A percentile compares a stretch with the other conserved stretches of the same genome.
These are phyloP conservation scores for Xiphorhynchus erythropygius DNA, from an alignment of 2,797 vertebrate genomes.

Conservation along the genomic window DNA sequence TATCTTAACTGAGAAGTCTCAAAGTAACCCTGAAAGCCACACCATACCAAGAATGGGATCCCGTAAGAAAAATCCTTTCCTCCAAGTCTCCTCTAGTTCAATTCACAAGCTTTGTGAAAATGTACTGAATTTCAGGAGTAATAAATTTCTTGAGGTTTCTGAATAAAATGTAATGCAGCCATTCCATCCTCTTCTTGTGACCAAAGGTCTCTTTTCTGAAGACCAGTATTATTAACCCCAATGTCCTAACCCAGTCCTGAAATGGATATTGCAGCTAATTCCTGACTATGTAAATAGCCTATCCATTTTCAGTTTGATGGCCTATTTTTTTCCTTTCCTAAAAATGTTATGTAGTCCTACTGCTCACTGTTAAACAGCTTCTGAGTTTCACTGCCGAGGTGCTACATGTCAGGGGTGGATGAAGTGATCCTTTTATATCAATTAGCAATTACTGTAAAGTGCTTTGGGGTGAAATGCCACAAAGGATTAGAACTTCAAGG, in stretches of 20 bases:
- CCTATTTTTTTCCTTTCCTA: background rate
- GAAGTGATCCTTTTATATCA: constrained; percentile 76
- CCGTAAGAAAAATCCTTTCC: background rate
- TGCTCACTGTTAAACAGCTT: constrained; percentile 66
- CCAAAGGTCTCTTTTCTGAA: background rate
- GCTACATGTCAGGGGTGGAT: constrained; percentile 67
- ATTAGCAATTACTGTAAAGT: constrained; percentile 77
- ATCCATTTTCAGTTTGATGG: background rate
- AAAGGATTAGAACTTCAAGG: constrained; percentile 68
- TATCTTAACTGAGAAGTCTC: background rate
- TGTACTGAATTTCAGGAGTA: background rate
- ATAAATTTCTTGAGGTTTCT: background rate
- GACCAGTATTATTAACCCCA: background rate
- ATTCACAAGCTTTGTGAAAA: background rate
- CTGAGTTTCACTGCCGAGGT: constrained; percentile 58
- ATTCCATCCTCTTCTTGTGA: background rate
- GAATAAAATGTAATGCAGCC: background rate
- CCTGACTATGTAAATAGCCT: background rate
- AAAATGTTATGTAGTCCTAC: background rate
- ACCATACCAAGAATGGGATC: rapidly evolving
- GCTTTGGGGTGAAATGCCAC: constrained; percentile 76
- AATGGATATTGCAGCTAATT: background rate
- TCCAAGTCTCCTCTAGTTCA: background rate
- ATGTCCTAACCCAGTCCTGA: background rate
- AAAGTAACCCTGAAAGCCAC: background rate